Conservation (phyloP, 1,140 invertebrate species). For the Acromyrmex charruanus region DNA sequence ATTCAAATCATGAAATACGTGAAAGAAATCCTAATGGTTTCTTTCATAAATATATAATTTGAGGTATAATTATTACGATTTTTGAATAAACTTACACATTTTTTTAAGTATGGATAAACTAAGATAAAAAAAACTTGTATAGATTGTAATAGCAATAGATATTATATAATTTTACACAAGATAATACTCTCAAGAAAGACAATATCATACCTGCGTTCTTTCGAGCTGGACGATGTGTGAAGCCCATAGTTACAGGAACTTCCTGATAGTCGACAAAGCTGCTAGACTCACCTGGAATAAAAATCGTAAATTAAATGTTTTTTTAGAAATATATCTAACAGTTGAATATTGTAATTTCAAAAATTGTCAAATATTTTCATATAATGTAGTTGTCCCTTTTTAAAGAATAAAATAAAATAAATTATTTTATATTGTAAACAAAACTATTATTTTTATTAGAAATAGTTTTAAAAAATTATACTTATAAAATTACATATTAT, state of each 20-base stretch:
- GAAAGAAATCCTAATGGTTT: not conserved
- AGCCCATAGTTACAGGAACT: conserved; percentile 52
- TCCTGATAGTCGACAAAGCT: conserved; percentile 48
- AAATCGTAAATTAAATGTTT: conserved; percentile 7
- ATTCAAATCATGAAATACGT: not conserved
- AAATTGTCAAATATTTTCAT: not conserved
- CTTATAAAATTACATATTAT: too few relatives aligned
- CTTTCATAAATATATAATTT: not conserved
- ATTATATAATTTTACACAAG: not conserved
- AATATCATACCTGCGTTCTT: conserved; percentile 68
- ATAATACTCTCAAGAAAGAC: not conserved
- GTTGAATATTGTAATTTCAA: not conserved
- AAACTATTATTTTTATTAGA: too few relatives aligned
- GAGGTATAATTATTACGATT: not conserved
- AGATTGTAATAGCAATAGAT: not conserved
- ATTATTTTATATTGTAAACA: too few relatives aligned
- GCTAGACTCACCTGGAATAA: conserved; percentile 70
- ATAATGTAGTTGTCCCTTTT: too few relatives aligned
- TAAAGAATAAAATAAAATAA: too few relatives aligned
- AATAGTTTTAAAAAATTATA: too few relatives aligned
- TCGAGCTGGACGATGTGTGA: conserved; percentile 52
- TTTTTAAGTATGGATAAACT: not conserved
- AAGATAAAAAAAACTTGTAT: not conserved
- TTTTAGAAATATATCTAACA: conserved; percentile 12
- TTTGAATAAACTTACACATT: not conserved